phyloP scores from a whole-genome alignment of 2,113 vertebrate genomes.

The Reinhardtius hippoglossoides region DNA sequence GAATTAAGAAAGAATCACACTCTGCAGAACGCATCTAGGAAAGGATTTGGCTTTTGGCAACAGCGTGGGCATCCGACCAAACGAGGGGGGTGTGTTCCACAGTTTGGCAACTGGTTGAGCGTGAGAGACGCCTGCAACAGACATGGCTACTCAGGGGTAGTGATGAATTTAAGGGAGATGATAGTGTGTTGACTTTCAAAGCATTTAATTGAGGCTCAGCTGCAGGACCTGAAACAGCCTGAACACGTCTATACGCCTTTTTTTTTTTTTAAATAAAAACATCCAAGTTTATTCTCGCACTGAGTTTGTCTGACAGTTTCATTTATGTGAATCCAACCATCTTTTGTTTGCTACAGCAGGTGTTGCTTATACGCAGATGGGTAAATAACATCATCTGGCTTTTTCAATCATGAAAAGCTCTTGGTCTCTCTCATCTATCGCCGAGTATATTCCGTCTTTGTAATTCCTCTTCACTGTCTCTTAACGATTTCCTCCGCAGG shows the following conservation, averaged over 20 bases:
- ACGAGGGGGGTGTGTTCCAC: slow-evolving; percentile 22
- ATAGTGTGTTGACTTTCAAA: slow-evolving; percentile 43
- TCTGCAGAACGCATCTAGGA: neutral
- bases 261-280: too few species aligned
- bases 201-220: slow-evolving; percentile 51
- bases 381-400: neutral
- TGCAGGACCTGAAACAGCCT: slow-evolving; percentile 26
- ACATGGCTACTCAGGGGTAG: slow-evolving; percentile 1
- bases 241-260: slow-evolving; percentile 14
- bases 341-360: slow-evolving; percentile 28
- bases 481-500: slow-evolving; percentile 65
- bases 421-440: neutral
- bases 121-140: neutral
- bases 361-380: slow-evolving; percentile 12
- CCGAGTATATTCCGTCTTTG: neutral
- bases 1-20: slow-evolving; percentile 3
- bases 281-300: too few species aligned
- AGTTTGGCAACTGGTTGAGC: slow-evolving; percentile 11
- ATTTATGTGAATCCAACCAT: slow-evolving; percentile 11
- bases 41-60: slow-evolving; percentile 42
- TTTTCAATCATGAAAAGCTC: neutral
- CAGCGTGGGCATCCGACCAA: slow-evolving; percentile 22
- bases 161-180: slow-evolving; percentile 25
- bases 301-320: neutral
- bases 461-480: neutral